These are phyloP conservation scores for Cremastobaeus sp. DNA, from an alignment of 2,888 invertebrate genomes.

Conservation along the genomic window DNA sequence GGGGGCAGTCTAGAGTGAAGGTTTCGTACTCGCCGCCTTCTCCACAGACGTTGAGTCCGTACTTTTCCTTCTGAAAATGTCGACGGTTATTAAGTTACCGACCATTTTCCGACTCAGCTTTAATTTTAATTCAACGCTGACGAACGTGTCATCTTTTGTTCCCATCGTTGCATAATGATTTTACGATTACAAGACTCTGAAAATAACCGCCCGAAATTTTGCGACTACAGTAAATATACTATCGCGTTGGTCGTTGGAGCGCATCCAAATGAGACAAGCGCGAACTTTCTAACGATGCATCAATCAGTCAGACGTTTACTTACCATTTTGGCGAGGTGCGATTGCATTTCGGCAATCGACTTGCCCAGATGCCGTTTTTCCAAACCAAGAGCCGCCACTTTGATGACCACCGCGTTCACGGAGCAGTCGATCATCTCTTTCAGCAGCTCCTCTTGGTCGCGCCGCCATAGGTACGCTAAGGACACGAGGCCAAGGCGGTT, in stretches of 20 bases:
- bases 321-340: conserved; percentile 91
- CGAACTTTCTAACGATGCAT: conserved; percentile 58
- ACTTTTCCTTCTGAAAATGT: conserved; percentile 89
- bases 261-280: conserved; percentile 58
- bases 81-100: no score
- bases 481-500: conserved; percentile 91
- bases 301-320: conserved; percentile 69
- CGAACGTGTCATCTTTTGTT: conserved; percentile 13
- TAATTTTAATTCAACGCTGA: no score
- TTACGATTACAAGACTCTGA: conserved; percentile 58
- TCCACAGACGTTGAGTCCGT: conserved; percentile 96
- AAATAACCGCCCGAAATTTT: conserved; percentile 65
- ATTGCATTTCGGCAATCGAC: conserved; percentile 89
- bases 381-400: conserved; percentile 96
- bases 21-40: conserved; percentile 99
- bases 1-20: conserved; percentile 97
- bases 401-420: conserved; percentile 94
- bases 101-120: no score
- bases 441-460: conserved; percentile 95
- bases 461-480: conserved; percentile 96
- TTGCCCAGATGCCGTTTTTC: conserved; percentile 94
- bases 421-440: conserved; percentile 97
- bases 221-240: conserved; percentile 52
- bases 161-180: conserved; percentile 47
- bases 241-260: conserved; percentile 61